Evolutionary conservation across 2,888 invertebrate species (phyloP).

Genomic region (Leptopilina drosophilae): DNA sequence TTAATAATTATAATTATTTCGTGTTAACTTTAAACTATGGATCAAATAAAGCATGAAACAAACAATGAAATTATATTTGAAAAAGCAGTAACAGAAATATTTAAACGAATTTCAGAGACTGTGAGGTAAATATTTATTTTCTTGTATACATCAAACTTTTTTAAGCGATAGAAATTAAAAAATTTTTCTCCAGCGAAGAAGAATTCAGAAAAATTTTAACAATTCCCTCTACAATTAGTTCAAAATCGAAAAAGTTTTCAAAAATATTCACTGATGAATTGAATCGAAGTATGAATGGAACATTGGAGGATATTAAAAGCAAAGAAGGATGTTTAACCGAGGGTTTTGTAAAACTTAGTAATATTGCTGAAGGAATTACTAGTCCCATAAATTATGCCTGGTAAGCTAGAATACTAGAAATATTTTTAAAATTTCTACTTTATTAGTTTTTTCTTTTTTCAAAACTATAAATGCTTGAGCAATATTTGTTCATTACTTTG

Average conservation of each 20-base stretch:
- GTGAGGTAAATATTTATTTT: conserved; percentile 65
- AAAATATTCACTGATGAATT: conserved; percentile 62
- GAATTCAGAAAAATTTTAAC: conserved; percentile 63
- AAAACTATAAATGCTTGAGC: too few relatives aligned
- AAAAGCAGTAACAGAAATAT: conserved; percentile 61
- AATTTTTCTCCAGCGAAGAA: conserved; percentile 62
- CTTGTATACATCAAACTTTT: not conserved
- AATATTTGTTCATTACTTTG: too few relatives aligned
- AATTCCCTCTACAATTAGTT: conserved; percentile 58
- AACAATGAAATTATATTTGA: conserved; percentile 66
- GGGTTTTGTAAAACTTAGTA: conserved; percentile 59
- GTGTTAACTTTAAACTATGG: not conserved
- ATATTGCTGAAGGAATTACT: conserved; percentile 58
- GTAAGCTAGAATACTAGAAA: conserved; percentile 51
- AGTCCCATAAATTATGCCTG: conserved; percentile 58
- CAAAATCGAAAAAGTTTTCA: conserved; percentile 59
- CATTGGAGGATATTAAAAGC: conserved; percentile 60
- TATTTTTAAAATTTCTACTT: conserved; percentile 28
- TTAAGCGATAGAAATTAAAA: conserved; percentile 6
- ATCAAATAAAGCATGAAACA: not conserved
- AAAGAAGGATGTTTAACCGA: conserved; percentile 61
- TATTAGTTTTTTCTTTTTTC: not conserved
- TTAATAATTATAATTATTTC: not conserved
- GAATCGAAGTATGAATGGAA: conserved; percentile 58
- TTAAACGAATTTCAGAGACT: conserved; percentile 65